These are phyloP conservation scores for Solea solea DNA, from an alignment of 2,113 vertebrate species.

Conservation along the genomic window DNA sequence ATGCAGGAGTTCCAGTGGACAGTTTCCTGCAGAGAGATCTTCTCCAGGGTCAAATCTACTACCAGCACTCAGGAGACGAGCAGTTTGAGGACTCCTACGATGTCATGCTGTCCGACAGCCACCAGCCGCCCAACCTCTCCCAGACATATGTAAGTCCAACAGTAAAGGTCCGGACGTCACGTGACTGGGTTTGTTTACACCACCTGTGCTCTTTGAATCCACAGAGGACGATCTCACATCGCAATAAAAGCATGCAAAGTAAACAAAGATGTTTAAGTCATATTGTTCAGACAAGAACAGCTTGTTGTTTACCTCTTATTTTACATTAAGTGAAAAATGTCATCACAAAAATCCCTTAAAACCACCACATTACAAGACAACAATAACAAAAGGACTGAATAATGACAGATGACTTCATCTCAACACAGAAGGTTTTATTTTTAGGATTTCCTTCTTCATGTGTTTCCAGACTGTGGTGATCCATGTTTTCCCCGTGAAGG, in stretches of 20 bases:
- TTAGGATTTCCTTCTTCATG: background rate
- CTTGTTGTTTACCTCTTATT: no score
- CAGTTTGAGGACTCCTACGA: conserved; percentile 80
- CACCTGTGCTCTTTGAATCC: no score
- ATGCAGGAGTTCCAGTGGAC: conserved; percentile 64
- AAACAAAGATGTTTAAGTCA: no score
- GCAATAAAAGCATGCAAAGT: no score
- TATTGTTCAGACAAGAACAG: no score
- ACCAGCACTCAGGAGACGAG: conserved; percentile 79
- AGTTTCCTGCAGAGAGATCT: conserved; percentile 81
- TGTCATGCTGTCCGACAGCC: conserved; percentile 78
- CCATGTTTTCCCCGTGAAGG: conserved; percentile 78
- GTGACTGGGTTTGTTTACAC: no score
- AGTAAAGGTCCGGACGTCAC: background rate
- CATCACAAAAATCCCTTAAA: no score
- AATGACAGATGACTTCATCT: background rate
- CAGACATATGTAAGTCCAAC: conserved; percentile 68
- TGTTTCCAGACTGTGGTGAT: conserved; percentile 75
- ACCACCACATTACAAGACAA: no score
- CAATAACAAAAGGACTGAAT: background rate
- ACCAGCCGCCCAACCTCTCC: conserved; percentile 80
- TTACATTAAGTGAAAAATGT: no score
- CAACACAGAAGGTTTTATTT: background rate
- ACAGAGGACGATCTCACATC: no score
- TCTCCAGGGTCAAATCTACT: conserved; percentile 79